phyloP scores from a whole-genome alignment of 2,797 vertebrate genomes.

The Triplophysa yarkandensis region DNA sequence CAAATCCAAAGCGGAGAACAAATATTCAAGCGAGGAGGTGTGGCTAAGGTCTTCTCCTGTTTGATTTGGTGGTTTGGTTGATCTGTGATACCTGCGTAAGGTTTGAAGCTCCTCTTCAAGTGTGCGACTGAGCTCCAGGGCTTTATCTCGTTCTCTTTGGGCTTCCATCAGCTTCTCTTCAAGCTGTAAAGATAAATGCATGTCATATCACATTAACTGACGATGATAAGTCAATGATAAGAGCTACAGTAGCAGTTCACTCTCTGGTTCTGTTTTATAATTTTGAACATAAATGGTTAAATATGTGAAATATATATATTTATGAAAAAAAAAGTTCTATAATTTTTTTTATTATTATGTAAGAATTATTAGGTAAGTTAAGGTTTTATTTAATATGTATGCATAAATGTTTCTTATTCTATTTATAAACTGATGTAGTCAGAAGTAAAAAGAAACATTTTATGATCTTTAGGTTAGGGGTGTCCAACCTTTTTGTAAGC shows the following conservation, averaged over 20 bases:
- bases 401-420: no score
- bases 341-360: no score
- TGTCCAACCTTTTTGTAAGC: no score
- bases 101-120: slow-evolving; percentile 82
- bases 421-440: no score
- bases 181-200: slow-evolving; percentile 47
- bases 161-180: slow-evolving; percentile 74
- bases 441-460: no score
- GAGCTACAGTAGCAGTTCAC: not conserved
- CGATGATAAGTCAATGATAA: not conserved
- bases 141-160: slow-evolving; percentile 77
- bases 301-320: no score
- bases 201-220: not conserved
- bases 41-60: not conserved
- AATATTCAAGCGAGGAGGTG: not conserved
- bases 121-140: slow-evolving; percentile 71
- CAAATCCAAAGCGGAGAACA: not conserved
- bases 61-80: slow-evolving; percentile 42
- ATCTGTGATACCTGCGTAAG: slow-evolving; percentile 83
- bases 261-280: no score
- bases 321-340: no score
- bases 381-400: no score
- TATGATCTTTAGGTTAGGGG: no score
- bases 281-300: no score
- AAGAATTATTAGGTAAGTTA: no score